These are phyloP conservation scores for Triplophysa tibetana DNA, from an alignment of 2,113 vertebrate species.

Conservation along the genomic window DNA sequence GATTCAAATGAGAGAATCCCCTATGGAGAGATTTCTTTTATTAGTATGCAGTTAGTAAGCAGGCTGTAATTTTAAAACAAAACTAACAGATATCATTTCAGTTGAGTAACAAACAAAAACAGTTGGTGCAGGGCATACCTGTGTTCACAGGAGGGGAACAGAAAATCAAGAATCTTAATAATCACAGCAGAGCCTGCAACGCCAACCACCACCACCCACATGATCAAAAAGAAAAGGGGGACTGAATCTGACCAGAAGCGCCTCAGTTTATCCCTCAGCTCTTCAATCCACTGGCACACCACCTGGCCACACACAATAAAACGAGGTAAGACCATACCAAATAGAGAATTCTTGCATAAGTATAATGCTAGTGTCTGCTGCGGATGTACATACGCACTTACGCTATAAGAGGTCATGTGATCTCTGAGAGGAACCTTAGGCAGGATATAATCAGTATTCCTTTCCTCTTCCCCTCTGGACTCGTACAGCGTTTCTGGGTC, in stretches of 20 bases:
- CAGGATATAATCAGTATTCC: conserved; percentile 72
- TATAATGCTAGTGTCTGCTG: background rate
- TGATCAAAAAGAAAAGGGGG: conserved; percentile 85
- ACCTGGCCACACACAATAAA: conserved; percentile 70
- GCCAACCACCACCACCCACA: conserved; percentile 86
- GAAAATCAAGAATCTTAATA: conserved; percentile 81
- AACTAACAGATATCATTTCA: too few relatives aligned
- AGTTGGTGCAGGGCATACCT: conserved; percentile 75
- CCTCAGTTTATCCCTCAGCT: conserved; percentile 79
- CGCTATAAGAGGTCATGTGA: conserved; percentile 86
- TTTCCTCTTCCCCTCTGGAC: conserved; percentile 75
- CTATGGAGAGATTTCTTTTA: conserved; percentile 49
- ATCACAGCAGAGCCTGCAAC: conserved; percentile 83
- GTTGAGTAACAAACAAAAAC: too few relatives aligned
- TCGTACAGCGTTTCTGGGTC: conserved; percentile 73
- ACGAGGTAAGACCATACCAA: background rate
- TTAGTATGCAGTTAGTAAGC: background rate
- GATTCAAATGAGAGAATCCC: conserved; percentile 67
- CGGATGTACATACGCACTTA: conserved; percentile 56
- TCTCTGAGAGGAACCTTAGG: conserved; percentile 84
- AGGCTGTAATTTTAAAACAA: too few relatives aligned
- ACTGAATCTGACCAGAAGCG: conserved; percentile 81
- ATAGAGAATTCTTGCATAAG: background rate
- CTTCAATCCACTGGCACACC: conserved; percentile 89
- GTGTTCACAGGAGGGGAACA: conserved; percentile 83